A percentile compares a stretch with the other conserved stretches of the same genome.
phyloP scores from a whole-genome alignment of 64 coral and sea anemone species.

The Montipora foliosa region DNA sequence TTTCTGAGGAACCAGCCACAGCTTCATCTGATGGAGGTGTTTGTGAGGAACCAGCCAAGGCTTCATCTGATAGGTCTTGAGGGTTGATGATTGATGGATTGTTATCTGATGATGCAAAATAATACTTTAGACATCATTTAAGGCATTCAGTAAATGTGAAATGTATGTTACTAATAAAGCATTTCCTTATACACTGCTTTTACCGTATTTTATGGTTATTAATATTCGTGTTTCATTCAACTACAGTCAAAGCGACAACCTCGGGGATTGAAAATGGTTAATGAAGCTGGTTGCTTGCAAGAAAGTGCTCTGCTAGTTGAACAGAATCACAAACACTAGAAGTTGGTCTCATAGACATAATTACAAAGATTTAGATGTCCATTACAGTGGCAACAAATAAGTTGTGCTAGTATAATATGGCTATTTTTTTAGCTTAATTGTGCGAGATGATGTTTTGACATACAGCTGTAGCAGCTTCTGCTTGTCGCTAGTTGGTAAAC shows the following conservation, averaged over 20 bases:
- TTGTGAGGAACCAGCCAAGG: constrained; percentile 58
- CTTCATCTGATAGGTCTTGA: constrained; percentile 37
- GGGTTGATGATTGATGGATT: constrained; percentile 40
- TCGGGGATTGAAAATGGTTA: neutral
- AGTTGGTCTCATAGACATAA: constrained; percentile 57
- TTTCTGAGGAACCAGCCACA: constrained; percentile 59
- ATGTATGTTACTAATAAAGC: constrained; percentile 64
- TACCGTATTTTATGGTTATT: constrained; percentile 51
- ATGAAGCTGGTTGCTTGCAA: constrained; percentile 51
- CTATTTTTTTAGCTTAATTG: constrained; percentile 3
- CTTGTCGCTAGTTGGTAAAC: neutral
- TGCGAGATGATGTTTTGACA: constrained; percentile 37
- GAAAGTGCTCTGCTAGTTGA: constrained; percentile 40
- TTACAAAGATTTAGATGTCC: constrained; percentile 55
- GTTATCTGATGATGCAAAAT: constrained; percentile 63
- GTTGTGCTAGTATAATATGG: neutral
- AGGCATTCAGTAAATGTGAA: constrained; percentile 1
- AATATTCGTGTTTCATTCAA: constrained; percentile 40
- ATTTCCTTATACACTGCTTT: constrained; percentile 42
- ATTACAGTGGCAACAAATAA: constrained; percentile 64
- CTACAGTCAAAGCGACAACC: neutral
- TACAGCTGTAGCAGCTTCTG: neutral
- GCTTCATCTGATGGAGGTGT: constrained; percentile 39
- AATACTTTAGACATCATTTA: constrained; percentile 37
- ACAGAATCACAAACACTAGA: constrained; percentile 54